Conservation (phyloP, 2,113 vertebrate genomes). For the Origma solitaria region DNA sequence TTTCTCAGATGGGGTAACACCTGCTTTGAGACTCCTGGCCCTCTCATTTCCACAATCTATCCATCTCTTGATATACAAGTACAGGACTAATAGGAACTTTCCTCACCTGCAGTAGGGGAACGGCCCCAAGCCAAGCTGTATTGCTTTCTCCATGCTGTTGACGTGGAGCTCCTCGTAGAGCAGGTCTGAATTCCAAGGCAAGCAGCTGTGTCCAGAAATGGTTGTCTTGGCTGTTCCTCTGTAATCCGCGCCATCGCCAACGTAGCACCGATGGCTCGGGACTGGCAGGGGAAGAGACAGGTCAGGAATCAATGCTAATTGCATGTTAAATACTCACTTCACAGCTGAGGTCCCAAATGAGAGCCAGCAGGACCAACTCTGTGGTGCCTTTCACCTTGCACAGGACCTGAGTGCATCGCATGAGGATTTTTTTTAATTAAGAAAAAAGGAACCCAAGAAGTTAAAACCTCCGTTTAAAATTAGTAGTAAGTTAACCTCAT, state of each 20-base stretch:
- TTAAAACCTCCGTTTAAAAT: not conserved
- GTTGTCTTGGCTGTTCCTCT: conserved; percentile 74
- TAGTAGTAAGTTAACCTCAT: not conserved
- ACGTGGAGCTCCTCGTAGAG: conserved; percentile 81
- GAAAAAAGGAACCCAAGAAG: not conserved
- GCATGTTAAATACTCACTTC: not conserved
- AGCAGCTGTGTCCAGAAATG: conserved; percentile 76
- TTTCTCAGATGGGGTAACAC: not conserved
- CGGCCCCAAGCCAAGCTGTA: conserved; percentile 78
- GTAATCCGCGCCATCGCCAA: conserved; percentile 74
- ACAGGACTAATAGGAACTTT: not conserved
- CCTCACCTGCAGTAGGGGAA: conserved; percentile 90
- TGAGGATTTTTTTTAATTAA: not conserved
- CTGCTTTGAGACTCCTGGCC: not conserved
- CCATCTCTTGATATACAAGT: not conserved
- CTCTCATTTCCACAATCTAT: not conserved
- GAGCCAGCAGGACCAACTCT: not conserved
- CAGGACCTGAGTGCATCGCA: not conserved
- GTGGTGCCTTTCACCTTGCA: not conserved
- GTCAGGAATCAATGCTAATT: not conserved
- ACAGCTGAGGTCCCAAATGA: not conserved
- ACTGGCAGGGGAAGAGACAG: conserved; percentile 57
- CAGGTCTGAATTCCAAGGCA: conserved; percentile 88
- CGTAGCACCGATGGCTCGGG: conserved; percentile 73
- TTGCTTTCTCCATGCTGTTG: conserved; percentile 55